Evolutionary conservation across 2,888 invertebrate species (phyloP), one percentile per base, ranked within the genome.

Genomic region (Drosophila ochracea): DNA sequence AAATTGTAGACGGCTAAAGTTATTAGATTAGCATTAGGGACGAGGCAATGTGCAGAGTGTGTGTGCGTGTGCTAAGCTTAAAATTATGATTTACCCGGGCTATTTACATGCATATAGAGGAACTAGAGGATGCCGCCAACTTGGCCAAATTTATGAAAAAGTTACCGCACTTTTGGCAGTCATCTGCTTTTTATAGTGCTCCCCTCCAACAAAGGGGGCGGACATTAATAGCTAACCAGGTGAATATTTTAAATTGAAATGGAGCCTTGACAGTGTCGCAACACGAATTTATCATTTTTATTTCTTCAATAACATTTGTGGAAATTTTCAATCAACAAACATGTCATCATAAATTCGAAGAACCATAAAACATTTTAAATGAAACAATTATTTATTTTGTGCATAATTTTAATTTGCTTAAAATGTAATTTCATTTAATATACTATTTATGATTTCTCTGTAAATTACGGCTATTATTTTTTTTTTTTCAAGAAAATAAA

Each of bases 11-110:
- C 84, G 76, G 83, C 86, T 82, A 80, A 89, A 90, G 89, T 89
- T 91, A 89, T 90, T 90, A 90, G 91, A 90, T 89, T 84, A 90
- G 84, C 89, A 90, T 90, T 89, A 89, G 88, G 84, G 69, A 58
- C 61, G 55, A 79, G 75, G 47, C 63, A 37, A 31, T 21, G 63
- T 28, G 30, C 25, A 50, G 28, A 39, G 55, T 65, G 49, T 52
- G 25, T 43, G 31, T 30, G 30, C 30, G 66, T 65, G 68, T 62
- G 65, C 78, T 76, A 75, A 88, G 90, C 88, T 86, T 78, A 79
- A 73, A 83, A 86, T 90, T 84, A 86, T 89, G 90, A 90, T 90
- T 90, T 89, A 90, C 43, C 76, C 70, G 49, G 73, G 55, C 73
- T 83, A 90, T 90, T 89, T 89, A 86, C 86, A 89, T 89, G 86